Percentiles rank a stretch among this genome's conserved stretches.
These are phyloP conservation scores for Himalopsyche phryganea DNA, from an alignment of 1,140 invertebrate species.

Conservation along the genomic window DNA sequence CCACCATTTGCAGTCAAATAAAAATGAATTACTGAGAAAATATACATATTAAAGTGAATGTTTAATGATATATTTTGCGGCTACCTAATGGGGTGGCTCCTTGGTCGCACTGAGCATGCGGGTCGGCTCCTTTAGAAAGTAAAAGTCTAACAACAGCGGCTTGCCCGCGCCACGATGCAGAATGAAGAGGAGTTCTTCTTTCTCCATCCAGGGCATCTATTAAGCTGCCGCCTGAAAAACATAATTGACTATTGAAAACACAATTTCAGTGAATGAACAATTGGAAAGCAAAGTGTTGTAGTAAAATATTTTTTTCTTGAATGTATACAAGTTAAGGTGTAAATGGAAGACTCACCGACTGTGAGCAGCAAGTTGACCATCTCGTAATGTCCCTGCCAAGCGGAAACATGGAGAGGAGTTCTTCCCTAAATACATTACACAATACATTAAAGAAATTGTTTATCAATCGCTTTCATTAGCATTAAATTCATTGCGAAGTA, in stretches of 20 bases:
- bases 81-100: slow-evolving; percentile 87
- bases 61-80: background rate
- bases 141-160: slow-evolving; percentile 78
- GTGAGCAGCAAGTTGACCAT: slow-evolving; percentile 85
- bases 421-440: slow-evolving; percentile 59
- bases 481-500: background rate
- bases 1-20: no score
- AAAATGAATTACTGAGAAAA: no score
- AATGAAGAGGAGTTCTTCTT: slow-evolving; percentile 84
- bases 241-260: slow-evolving; percentile 1
- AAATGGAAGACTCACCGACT: slow-evolving; percentile 45
- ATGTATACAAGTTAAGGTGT: no score
- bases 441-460: no score
- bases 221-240: slow-evolving; percentile 56
- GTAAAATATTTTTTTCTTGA: background rate
- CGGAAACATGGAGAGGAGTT: slow-evolving; percentile 86
- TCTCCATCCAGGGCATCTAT: slow-evolving; percentile 90
- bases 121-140: slow-evolving; percentile 71
- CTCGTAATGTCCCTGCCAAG: slow-evolving; percentile 91
- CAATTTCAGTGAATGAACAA: background rate
- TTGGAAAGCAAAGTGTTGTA: background rate
- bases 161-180: slow-evolving; percentile 94
- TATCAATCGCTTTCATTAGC: no score
- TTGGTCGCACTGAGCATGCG: slow-evolving; percentile 90
- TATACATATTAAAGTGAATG: background rate